A percentile compares a stretch with the other conserved stretches of the same genome.
Conservation (phyloP, 2,888 invertebrate genomes). For the Notodromas monacha region DNA sequence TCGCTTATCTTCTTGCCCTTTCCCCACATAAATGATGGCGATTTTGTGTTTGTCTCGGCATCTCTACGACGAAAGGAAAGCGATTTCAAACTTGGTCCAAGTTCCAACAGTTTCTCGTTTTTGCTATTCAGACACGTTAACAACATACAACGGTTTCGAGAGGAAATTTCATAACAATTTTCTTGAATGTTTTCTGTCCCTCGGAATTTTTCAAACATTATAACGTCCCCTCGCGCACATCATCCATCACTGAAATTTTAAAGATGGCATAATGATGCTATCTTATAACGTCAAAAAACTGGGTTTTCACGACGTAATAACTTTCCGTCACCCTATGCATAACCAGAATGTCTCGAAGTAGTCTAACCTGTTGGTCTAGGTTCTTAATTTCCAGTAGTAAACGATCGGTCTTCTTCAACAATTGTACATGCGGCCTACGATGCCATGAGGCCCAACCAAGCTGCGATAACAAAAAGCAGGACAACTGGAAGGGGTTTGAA, state of each 20-base stretch:
- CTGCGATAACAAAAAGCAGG: slow-evolving; percentile 61
- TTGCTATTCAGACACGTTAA: slow-evolving; percentile 15
- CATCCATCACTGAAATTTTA: too few relatives aligned
- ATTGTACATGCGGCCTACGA: slow-evolving; percentile 43
- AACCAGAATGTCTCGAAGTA: too few relatives aligned
- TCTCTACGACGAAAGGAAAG: slow-evolving; percentile 18
- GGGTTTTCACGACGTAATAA: too few relatives aligned
- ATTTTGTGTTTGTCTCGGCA: slow-evolving; percentile 81
- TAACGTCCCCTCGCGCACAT: too few relatives aligned
- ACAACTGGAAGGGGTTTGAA: slow-evolving; percentile 56
- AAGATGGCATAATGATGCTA: too few relatives aligned
- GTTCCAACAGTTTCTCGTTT: not conserved
- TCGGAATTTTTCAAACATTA: too few relatives aligned
- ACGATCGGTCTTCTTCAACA: slow-evolving; percentile 56
- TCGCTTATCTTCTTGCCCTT: slow-evolving; percentile 81
- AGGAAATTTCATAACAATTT: too few relatives aligned
- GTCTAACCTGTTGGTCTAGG: slow-evolving; percentile 64
- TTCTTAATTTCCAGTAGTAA: slow-evolving; percentile 62
- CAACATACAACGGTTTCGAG: slow-evolving; percentile 11
- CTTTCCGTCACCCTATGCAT: too few relatives aligned
- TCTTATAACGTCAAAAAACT: too few relatives aligned
- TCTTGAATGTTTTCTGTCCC: too few relatives aligned
- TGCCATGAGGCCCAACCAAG: slow-evolving; percentile 68
- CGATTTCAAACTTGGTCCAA: not conserved
- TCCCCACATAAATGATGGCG: slow-evolving; percentile 89